phyloP scores from a whole-genome alignment of 2,113 vertebrate species.

The Hippoglossus stenolepis region DNA sequence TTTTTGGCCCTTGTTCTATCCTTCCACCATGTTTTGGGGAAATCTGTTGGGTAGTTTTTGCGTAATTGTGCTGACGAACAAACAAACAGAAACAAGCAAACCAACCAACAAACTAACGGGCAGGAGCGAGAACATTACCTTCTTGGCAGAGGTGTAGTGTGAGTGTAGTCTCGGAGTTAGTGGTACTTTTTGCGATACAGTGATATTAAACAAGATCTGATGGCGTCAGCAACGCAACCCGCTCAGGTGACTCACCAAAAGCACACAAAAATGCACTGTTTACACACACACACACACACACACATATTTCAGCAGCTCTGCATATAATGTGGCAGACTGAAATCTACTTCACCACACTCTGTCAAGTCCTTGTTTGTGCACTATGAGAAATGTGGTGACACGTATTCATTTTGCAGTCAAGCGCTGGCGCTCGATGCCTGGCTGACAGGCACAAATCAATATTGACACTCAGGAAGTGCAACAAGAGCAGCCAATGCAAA shows the following conservation, averaged over 20 bases:
- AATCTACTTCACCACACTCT: conserved; percentile 8
- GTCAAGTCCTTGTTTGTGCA: conserved; percentile 35
- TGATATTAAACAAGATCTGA: not conserved
- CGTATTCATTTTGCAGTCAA: conserved; percentile 41
- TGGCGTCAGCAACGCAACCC: not conserved
- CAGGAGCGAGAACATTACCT: no score
- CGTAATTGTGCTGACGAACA: no score
- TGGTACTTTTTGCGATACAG: not conserved
- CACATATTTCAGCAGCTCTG: conserved; percentile 28
- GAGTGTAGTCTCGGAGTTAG: no score
- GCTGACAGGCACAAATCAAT: conserved; percentile 37
- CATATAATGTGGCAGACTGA: conserved; percentile 18
- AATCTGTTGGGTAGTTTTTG: no score
- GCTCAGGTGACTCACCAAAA: conserved; percentile 24
- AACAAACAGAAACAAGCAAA: no score
- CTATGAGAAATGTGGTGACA: conserved; percentile 23
- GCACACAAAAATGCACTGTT: not conserved
- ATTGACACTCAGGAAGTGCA: conserved; percentile 11
- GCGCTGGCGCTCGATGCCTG: not conserved
- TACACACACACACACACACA: not conserved
- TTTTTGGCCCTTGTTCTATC: no score
- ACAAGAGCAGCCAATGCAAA: conserved; percentile 1
- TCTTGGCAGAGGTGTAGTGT: no score
- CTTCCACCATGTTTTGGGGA: no score
- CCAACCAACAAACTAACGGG: no score